Percentiles rank a stretch among this genome's conserved stretches.
phyloP scores from a whole-genome alignment of 2,113 vertebrate genomes.

The Clarias macrocephalus region DNA sequence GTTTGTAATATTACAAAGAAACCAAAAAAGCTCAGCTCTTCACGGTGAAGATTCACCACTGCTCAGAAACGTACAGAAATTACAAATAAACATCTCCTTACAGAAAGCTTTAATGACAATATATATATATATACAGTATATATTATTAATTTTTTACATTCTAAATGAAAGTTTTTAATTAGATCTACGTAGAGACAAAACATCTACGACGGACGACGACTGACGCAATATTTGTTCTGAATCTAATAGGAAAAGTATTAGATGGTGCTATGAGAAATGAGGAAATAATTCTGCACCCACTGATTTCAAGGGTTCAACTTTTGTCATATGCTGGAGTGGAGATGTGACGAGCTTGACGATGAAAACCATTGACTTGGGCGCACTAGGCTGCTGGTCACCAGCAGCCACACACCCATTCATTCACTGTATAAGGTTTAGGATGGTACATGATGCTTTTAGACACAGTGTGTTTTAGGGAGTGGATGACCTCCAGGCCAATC shows the following conservation, averaged over 20 bases:
- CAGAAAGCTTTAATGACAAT: background rate
- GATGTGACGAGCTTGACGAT: background rate
- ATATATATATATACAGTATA: no score
- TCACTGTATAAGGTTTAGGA: background rate
- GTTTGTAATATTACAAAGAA: background rate
- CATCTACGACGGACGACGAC: background rate
- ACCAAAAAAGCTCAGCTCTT: background rate
- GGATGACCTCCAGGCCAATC: slow-evolving; percentile 26
- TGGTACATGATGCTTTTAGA: background rate
- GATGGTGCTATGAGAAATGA: background rate
- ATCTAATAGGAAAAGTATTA: background rate
- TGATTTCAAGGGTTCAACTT: background rate
- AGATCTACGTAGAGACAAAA: background rate
- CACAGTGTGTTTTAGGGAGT: slow-evolving; percentile 13
- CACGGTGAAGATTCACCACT: background rate
- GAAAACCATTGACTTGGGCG: background rate
- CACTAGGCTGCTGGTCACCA: background rate
- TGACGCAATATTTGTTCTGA: background rate
- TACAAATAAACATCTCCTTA: background rate
- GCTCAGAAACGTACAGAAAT: background rate
- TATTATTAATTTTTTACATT: no score
- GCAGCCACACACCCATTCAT: background rate
- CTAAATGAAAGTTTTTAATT: background rate
- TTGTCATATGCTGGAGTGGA: background rate
- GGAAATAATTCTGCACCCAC: background rate